Evolutionary conservation across 1,140 invertebrate species (phyloP).

Genomic region (Mesaphorura yosii): DNA sequence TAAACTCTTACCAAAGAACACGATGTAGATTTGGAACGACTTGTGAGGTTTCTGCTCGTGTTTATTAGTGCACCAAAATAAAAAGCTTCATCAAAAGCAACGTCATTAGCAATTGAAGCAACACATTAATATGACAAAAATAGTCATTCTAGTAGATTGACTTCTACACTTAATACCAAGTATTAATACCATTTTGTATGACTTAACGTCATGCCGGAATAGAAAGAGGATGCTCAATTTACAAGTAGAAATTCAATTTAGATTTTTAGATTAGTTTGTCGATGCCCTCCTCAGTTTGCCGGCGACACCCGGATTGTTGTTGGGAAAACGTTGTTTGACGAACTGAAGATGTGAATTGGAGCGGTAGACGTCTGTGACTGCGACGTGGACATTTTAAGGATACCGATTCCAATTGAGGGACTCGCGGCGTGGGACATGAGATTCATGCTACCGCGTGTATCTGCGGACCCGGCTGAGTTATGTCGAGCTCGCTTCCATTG

Average conservation of each 20-base stretch:
- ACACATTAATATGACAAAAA: no score
- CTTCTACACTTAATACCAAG: no score
- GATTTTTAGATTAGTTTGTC: neutral
- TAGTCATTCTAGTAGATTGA: no score
- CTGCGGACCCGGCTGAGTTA: constrained; percentile 13
- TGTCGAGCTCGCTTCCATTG: constrained; percentile 22
- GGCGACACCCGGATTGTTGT: constrained; percentile 29
- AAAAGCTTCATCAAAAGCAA: no score
- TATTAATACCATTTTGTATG: no score
- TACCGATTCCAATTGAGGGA: neutral
- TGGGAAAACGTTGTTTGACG: constrained; percentile 25
- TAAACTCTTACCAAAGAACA: no score
- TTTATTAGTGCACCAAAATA: no score
- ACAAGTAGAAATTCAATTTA: neutral
- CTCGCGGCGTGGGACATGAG: constrained; percentile 5
- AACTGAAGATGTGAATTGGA: constrained; percentile 5
- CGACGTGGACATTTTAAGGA: neutral
- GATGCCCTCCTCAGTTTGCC: constrained; percentile 7
- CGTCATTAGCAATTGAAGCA: no score
- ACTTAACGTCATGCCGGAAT: no score
- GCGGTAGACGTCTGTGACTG: neutral
- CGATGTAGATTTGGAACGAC: no score
- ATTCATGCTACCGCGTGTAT: constrained; percentile 17
- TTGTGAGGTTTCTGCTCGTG: no score
- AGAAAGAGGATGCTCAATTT: no score